Evolutionary conservation across 1,140 invertebrate genomes (phyloP).

Genomic region (Pseudomyrmex concolor): DNA sequence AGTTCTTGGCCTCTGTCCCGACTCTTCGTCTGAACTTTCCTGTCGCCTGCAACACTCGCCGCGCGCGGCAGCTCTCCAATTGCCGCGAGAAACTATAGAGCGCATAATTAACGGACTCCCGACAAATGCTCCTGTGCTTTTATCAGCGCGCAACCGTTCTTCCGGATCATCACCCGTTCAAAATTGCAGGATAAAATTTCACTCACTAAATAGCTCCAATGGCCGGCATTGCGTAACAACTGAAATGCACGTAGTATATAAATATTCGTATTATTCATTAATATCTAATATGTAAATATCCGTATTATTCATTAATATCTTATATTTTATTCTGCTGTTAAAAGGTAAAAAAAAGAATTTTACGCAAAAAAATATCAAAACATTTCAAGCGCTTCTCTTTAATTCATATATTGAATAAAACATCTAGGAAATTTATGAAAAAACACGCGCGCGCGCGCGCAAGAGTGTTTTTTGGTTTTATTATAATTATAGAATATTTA

Average conservation of each 20-base stretch:
- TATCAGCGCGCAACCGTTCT: conserved; percentile 35
- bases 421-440: no score
- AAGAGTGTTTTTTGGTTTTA: not conserved
- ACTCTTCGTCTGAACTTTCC: conserved; percentile 53
- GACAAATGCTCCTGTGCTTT: conserved; percentile 32
- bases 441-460: no score
- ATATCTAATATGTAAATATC: not conserved
- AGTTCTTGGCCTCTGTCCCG: conserved; percentile 39
- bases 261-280: no score
- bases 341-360: no score
- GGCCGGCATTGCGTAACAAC: no score
- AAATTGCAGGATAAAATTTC: conserved; percentile 11
- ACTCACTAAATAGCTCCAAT: not conserved
- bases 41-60: conserved; percentile 46
- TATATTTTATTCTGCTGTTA: not conserved
- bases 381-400: not conserved
- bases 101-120: conserved; percentile 61
- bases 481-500: not conserved
- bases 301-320: not conserved
- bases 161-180: not conserved
- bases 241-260: no score
- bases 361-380: not conserved
- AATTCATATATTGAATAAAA: not conserved
- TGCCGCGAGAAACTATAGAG: conserved; percentile 63
- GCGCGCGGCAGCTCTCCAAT: conserved; percentile 49